A percentile compares a stretch with the other conserved stretches of the same genome.
These are phyloP conservation scores for Clarias platycephalus DNA, from an alignment of 2,797 vertebrate genomes.

Conservation along the genomic window DNA sequence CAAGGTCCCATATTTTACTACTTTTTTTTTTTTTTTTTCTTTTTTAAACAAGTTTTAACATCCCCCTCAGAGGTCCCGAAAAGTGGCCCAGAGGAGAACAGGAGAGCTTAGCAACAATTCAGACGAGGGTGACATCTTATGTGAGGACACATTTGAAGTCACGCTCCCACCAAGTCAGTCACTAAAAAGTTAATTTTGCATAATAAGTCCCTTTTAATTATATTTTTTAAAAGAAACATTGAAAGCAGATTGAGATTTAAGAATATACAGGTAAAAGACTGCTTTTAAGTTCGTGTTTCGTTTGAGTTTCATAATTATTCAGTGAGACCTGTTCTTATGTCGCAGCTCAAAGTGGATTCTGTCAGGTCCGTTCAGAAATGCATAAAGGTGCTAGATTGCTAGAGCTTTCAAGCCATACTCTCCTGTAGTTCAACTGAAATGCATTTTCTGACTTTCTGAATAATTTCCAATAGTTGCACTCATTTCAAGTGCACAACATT, in stretches of 20 bases:
- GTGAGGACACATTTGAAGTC: too few species aligned
- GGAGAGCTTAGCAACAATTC: too few species aligned
- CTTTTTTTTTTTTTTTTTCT: too few species aligned
- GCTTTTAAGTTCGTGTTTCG: not conserved
- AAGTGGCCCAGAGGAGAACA: too few species aligned
- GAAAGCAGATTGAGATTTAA: not conserved
- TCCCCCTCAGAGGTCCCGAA: too few species aligned
- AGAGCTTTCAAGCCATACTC: constrained; percentile 1
- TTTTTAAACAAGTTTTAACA: too few species aligned
- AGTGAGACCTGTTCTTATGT: not conserved
- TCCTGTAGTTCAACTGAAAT: constrained; percentile 18
- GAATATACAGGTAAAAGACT: too few species aligned
- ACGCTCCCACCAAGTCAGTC: too few species aligned
- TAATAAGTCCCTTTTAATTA: too few species aligned
- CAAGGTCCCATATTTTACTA: too few species aligned
- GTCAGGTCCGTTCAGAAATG: constrained; percentile 26
- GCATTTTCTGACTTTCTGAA: not conserved
- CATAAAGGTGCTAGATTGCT: constrained; percentile 25
- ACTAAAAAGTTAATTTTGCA: too few species aligned
- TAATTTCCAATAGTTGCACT: not conserved
- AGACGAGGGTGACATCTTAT: too few species aligned
- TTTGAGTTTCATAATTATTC: not conserved
- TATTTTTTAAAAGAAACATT: not conserved
- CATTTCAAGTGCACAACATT: not conserved
- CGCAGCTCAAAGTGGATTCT: not conserved